Evolutionary conservation across 2,113 vertebrate species (phyloP).

Genomic region (Pao palembangensis): DNA sequence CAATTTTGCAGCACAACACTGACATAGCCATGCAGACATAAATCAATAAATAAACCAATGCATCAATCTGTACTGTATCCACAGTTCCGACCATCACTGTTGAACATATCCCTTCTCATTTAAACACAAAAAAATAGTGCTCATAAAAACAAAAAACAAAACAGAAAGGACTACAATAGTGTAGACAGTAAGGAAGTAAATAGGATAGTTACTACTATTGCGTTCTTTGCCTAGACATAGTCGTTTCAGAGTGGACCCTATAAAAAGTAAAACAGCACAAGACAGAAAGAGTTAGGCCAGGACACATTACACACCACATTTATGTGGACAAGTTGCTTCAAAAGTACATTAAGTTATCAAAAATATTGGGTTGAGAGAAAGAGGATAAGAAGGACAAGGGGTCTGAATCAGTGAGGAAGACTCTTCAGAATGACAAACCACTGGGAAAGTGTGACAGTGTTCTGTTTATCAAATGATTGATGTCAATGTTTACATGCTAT

Average conservation of each 20-base stretch:
- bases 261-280: conserved; percentile 91
- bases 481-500: no score
- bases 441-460: conserved; percentile 6
- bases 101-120: conserved; percentile 47
- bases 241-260: conserved; percentile 99
- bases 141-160: conserved; percentile 48
- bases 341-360: conserved; percentile 79
- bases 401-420: conserved; percentile 54
- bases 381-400: conserved; percentile 67
- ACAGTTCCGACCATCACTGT: conserved; percentile 35
- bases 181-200: conserved; percentile 81
- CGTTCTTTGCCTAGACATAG: conserved; percentile 99
- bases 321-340: conserved; percentile 82
- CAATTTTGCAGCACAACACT: conserved; percentile 35
- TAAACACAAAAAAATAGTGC: conserved; percentile 51
- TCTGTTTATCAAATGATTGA: not conserved
- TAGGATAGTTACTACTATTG: conserved; percentile 98
- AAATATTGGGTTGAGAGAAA: conserved; percentile 66
- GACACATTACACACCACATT: conserved; percentile 77
- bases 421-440: conserved; percentile 59
- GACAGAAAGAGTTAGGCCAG: conserved; percentile 91
- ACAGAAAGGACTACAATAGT: conserved; percentile 72
- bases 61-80: conserved; percentile 37
- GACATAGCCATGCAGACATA: conserved; percentile 61
- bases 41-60: conserved; percentile 10